A percentile compares a stretch with the other conserved stretches of the same genome.
Evolutionary conservation across 2,113 vertebrate species (phyloP).

Genomic region (zebrafish (Danio rerio)): GRCz12tu NC_133192.1:10235501-10236000

Average conservation of each 20-base stretch:
- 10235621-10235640: constrained; percentile 21
- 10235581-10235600: background rate
- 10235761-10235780: constrained; percentile 42
- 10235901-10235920: constrained; percentile 43
- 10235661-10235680: constrained; percentile 44
- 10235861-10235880: constrained; percentile 43
- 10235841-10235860: constrained; percentile 55
- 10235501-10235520: constrained; percentile 30
- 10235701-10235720: constrained; percentile 60
- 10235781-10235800: constrained; percentile 57
- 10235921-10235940: constrained; percentile 45
- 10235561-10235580: constrained; percentile 37
- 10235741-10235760: constrained; percentile 49
- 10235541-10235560: background rate
- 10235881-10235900: constrained; percentile 30
- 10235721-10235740: constrained; percentile 55
- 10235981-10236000: background rate
- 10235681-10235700: constrained; percentile 51
- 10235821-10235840: constrained; percentile 61
- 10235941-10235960: background rate
- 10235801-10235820: constrained; percentile 59
- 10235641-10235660: constrained; percentile 38
- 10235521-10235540: constrained; percentile 26
- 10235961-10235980: background rate
- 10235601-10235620: constrained; percentile 15